These are phyloP conservation scores for Syrrhaptes paradoxus DNA, from an alignment of 2,113 vertebrate genomes.

Conservation along the genomic window DNA sequence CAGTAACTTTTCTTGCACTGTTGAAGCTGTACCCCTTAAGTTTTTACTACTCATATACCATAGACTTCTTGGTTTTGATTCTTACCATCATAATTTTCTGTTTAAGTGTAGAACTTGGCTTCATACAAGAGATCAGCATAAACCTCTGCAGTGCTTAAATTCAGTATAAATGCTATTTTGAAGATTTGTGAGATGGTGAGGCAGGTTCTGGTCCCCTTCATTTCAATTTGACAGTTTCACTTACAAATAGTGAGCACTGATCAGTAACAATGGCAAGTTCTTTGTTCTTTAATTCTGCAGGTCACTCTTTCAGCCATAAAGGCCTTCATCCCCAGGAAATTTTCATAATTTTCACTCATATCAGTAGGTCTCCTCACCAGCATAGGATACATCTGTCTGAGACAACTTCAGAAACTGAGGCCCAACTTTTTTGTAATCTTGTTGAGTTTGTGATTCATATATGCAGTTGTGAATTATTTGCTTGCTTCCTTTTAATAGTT, in stretches of 20 bases:
- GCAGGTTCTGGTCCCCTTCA: background rate
- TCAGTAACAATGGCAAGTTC: background rate
- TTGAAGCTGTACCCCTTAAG: background rate
- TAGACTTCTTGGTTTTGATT: background rate
- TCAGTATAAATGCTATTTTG: background rate
- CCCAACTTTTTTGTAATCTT: background rate
- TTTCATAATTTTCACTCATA: background rate
- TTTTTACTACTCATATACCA: background rate
- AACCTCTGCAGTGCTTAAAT: background rate
- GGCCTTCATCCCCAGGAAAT: background rate
- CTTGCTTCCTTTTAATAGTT: background rate
- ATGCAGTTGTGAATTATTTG: background rate
- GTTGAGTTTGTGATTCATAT: background rate
- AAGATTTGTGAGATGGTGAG: background rate
- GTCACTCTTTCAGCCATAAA: background rate
- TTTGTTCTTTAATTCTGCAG: background rate
- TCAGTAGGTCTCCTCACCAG: background rate
- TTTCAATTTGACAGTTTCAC: background rate
- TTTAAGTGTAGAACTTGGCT: background rate
- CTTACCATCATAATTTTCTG: background rate
- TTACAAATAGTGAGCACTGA: background rate
- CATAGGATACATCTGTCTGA: background rate
- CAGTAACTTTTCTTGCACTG: background rate
- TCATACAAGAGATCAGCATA: background rate
- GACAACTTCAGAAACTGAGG: background rate